phyloP scores from a whole-genome alignment of 2,888 invertebrate species.

The Lysandra coridon region DNA sequence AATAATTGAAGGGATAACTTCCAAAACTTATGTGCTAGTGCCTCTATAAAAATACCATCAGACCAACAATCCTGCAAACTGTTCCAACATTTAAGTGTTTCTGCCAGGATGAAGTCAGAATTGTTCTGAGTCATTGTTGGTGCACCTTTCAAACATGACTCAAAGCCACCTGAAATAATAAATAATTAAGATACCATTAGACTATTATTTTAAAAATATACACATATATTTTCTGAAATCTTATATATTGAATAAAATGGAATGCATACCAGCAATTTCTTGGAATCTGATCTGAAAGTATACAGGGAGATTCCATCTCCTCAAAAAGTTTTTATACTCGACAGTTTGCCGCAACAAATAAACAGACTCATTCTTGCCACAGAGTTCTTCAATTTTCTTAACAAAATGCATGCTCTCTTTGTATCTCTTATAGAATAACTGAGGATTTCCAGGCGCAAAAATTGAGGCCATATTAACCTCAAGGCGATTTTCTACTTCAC shows the following conservation, averaged over 20 bases:
- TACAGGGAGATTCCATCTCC: conserved; percentile 96
- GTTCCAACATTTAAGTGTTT: conserved; percentile 74
- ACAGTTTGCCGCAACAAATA: conserved; percentile 82
- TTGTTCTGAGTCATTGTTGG: conserved; percentile 54
- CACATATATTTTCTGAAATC: no score
- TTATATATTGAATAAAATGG: conserved; percentile 4
- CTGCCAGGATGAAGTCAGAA: conserved; percentile 69
- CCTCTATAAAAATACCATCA: conserved; percentile 88
- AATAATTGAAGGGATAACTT: conserved; percentile 92
- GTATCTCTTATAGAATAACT: conserved; percentile 91
- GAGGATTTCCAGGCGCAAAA: conserved; percentile 95
- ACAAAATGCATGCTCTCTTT: conserved; percentile 89
- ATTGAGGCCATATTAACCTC: conserved; percentile 90
- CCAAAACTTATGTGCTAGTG: conserved; percentile 91
- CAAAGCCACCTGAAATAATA: conserved; percentile 63
- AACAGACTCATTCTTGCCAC: conserved; percentile 79
- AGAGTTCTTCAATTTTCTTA: conserved; percentile 84
- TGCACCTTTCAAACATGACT: conserved; percentile 57
- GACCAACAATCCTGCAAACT: conserved; percentile 85
- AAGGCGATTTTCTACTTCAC: conserved; percentile 89
- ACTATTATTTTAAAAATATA: neutral
- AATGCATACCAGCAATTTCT: conserved; percentile 87
- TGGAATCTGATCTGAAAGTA: conserved; percentile 98
- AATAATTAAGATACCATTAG: neutral
- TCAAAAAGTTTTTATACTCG: conserved; percentile 89